Evolutionary conservation across 1,140 invertebrate genomes (phyloP).

Genomic region (Pseudomyrmex gracilis): DNA sequence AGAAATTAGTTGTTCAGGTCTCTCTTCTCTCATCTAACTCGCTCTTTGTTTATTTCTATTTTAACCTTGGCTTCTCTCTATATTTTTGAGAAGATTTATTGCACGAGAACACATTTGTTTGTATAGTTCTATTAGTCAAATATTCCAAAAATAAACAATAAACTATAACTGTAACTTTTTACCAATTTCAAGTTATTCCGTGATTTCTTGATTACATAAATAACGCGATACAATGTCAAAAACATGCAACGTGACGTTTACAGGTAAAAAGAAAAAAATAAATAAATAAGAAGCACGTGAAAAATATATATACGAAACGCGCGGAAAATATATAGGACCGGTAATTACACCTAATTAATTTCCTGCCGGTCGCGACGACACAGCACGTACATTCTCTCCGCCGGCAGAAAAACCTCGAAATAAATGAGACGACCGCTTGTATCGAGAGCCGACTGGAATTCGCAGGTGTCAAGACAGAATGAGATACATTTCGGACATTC

Average conservation of each 20-base stretch:
- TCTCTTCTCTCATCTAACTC: constrained; percentile 18
- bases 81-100: not conserved
- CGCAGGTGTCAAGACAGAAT: constrained; percentile 37
- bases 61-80: not conserved
- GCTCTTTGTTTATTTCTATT: constrained; percentile 32
- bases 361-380: constrained; percentile 32
- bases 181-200: not conserved
- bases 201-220: not conserved
- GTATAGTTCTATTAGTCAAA: not conserved
- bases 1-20: constrained; percentile 78
- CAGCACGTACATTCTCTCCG: not conserved
- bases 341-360: constrained; percentile 58
- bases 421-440: constrained; percentile 35
- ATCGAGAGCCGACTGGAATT: constrained; percentile 40
- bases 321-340: not conserved
- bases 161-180: not conserved
- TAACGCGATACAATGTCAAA: not conserved
- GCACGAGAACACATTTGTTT: not conserved
- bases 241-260: too few species aligned
- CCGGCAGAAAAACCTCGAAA: constrained; percentile 41
- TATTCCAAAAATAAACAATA: not conserved
- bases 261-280: too few species aligned
- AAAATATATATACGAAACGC: not conserved
- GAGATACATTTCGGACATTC: constrained; percentile 44
- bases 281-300: not conserved